Evolutionary conservation across 2,888 invertebrate species (phyloP).

Genomic region (Emesis castigata): DNA sequence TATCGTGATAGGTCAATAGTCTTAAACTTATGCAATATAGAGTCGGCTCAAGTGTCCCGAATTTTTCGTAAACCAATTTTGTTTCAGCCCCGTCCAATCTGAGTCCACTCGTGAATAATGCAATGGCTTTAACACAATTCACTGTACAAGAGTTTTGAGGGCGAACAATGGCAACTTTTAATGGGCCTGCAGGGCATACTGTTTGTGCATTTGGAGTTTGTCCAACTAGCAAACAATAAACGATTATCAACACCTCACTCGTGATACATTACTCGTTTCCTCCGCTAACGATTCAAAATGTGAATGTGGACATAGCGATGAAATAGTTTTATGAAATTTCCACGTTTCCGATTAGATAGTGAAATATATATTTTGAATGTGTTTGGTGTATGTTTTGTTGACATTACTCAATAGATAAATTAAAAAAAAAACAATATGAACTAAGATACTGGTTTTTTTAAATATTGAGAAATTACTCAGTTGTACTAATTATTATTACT

Average conservation of each 20-base stretch:
- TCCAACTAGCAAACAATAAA: constrained; percentile 10
- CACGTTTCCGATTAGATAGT: no score
- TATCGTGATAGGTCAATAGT: background rate
- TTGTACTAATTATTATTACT: no score
- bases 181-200: constrained; percentile 76
- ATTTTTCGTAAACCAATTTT: background rate
- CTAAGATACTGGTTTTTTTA: no score
- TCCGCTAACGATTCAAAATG: background rate
- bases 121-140: constrained; percentile 3
- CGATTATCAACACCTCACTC: constrained; percentile 5
- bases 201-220: constrained; percentile 7
- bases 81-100: background rate
- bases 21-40: background rate
- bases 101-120: constrained; percentile 7
- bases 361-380: no score
- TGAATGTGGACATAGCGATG: background rate
- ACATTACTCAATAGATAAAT: no score
- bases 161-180: constrained; percentile 75
- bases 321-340: background rate
- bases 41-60: background rate
- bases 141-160: constrained; percentile 2
- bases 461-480: no score
- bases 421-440: no score
- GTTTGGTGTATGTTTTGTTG: no score
- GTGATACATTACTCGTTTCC: background rate